phyloP scores from a whole-genome alignment of 2,888 invertebrate genomes.

The Chelonus formosanus region DNA sequence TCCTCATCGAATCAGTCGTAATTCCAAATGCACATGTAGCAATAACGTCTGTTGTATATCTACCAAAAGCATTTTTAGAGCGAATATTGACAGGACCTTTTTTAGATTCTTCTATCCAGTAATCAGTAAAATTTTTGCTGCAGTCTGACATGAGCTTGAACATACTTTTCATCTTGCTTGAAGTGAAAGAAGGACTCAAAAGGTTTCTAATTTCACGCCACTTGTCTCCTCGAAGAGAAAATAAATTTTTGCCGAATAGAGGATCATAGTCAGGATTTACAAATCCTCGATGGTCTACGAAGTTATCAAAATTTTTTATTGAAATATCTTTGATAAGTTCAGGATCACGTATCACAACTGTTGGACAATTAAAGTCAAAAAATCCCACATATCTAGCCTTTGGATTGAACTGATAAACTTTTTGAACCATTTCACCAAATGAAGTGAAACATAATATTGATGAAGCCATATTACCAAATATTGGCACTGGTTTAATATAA shows the following conservation, averaged over 20 bases:
- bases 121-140: conserved; percentile 48
- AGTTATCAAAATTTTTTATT: conserved; percentile 38
- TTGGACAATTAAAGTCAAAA: conserved; percentile 44
- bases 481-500: conserved; percentile 30
- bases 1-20: conserved; percentile 42
- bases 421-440: conserved; percentile 15
- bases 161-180: conserved; percentile 68
- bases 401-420: conserved; percentile 37
- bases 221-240: conserved; percentile 57
- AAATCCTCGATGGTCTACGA: conserved; percentile 37
- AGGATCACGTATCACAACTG: conserved; percentile 46
- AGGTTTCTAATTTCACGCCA: conserved; percentile 68
- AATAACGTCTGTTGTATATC: conserved; percentile 48
- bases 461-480: conserved; percentile 40
- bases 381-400: conserved; percentile 47
- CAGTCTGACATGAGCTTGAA: conserved; percentile 63
- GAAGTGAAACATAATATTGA: conserved; percentile 30
- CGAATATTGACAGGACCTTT: conserved; percentile 34
- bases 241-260: conserved; percentile 42
- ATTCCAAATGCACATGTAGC: conserved; percentile 47
- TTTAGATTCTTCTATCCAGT: conserved; percentile 36
- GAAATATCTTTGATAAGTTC: conserved; percentile 40
- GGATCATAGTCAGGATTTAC: conserved; percentile 38
- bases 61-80: conserved; percentile 47
- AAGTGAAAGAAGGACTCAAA: conserved; percentile 68